Conservation (phyloP, 2,888 invertebrate genomes). For the Acanthosoma haemorrhoidale region DNA sequence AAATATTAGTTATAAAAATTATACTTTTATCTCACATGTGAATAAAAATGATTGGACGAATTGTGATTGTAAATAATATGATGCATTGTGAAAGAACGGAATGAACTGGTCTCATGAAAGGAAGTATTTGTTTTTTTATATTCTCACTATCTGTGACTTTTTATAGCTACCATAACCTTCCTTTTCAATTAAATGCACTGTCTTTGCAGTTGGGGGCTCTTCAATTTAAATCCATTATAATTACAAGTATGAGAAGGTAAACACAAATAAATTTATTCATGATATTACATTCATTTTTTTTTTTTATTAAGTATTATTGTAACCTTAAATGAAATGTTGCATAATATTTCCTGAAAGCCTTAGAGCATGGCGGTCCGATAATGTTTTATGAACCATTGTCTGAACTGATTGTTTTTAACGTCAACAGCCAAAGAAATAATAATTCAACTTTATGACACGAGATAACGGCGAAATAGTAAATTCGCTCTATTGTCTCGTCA, state of each 20-base stretch:
- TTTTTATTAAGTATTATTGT: too few relatives aligned
- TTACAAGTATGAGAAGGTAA: too few relatives aligned
- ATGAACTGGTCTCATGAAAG: neutral
- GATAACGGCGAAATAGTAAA: slow-evolving; percentile 1
- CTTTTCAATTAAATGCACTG: slow-evolving; percentile 1
- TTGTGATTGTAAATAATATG: neutral
- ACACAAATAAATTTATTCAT: too few relatives aligned
- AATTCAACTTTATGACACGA: neutral
- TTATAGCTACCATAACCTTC: slow-evolving; percentile 13
- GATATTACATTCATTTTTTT: too few relatives aligned
- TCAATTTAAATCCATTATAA: too few relatives aligned
- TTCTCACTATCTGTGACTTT: neutral
- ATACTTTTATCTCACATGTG: too few relatives aligned
- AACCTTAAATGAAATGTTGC: too few relatives aligned
- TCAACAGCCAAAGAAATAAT: neutral
- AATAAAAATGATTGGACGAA: too few relatives aligned
- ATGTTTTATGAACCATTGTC: slow-evolving; percentile 3
- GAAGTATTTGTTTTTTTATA: neutral
- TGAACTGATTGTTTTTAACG: neutral
- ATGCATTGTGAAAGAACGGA: neutral
- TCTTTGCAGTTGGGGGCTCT: neutral
- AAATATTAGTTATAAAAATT: too few relatives aligned
- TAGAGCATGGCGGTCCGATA: neutral
- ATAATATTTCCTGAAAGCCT: neutral
- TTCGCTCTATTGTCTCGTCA: neutral